Evolutionary conservation across 2,797 vertebrate species (phyloP).

Genomic region (Accipiter superciliosus): DNA sequence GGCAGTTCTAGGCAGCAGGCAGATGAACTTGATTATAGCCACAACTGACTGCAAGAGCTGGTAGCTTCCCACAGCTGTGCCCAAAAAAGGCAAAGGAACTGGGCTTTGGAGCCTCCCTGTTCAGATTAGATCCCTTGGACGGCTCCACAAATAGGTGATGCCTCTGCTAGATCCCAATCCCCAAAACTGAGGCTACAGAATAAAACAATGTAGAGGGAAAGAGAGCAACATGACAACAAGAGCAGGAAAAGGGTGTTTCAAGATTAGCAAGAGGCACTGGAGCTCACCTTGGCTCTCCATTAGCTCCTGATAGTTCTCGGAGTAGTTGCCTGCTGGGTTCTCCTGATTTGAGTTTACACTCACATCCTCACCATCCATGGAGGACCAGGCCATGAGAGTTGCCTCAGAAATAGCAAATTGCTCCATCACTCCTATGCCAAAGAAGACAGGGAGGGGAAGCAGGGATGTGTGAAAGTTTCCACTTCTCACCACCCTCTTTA

Average conservation of each 20-base stretch:
- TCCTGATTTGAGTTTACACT: slow-evolving; percentile 94
- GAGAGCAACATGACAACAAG: neutral
- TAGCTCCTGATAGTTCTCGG: slow-evolving; percentile 93
- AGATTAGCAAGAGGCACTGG: neutral
- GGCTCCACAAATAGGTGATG: neutral
- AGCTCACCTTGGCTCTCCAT: slow-evolving; percentile 82
- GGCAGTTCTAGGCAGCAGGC: neutral
- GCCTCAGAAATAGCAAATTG: slow-evolving; percentile 98
- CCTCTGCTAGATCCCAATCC: neutral
- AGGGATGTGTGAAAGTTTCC: neutral
- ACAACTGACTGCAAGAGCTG: neutral
- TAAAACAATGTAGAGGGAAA: neutral
- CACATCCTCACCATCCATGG: slow-evolving; percentile 95
- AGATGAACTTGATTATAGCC: neutral
- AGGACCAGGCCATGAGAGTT: slow-evolving; percentile 95
- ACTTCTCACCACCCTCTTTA: neutral
- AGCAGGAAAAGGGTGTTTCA: neutral
- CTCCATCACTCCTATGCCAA: slow-evolving; percentile 87
- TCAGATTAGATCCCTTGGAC: neutral
- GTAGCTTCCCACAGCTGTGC: neutral
- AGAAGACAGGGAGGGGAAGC: neutral
- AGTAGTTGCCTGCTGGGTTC: slow-evolving; percentile 85
- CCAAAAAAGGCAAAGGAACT: neutral
- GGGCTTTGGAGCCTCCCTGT: neutral
- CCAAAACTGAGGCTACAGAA: neutral